Percentiles rank a stretch among this genome's conserved stretches.
Evolutionary conservation across 2,888 invertebrate species (phyloP).

Genomic region (Subacronicta megacephala): DNA sequence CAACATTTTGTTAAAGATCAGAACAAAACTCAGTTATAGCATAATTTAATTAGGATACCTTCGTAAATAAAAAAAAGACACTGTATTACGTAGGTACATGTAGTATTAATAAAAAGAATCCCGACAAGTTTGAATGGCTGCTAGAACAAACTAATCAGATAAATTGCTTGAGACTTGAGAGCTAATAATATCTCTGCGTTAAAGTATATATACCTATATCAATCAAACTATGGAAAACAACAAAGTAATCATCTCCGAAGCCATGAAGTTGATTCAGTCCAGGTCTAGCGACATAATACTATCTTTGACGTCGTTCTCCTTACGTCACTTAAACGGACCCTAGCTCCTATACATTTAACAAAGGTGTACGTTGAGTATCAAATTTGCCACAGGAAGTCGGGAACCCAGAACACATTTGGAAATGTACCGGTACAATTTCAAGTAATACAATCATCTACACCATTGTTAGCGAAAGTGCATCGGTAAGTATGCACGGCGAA

Average conservation of each 20-base stretch:
- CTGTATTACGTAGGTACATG: too few species aligned
- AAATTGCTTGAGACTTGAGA: slow-evolving; percentile 23
- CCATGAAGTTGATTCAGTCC: slow-evolving; percentile 50
- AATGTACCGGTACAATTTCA: slow-evolving; percentile 5
- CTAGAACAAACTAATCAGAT: slow-evolving; percentile 22
- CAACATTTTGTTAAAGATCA: slow-evolving; percentile 26
- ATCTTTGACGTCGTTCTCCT: not conserved
- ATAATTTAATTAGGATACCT: too few species aligned
- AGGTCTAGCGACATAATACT: slow-evolving; percentile 17
- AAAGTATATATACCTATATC: slow-evolving; percentile 40
- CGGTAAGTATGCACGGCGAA: slow-evolving; percentile 31
- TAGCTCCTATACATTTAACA: not conserved
- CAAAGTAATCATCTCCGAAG: slow-evolving; percentile 58
- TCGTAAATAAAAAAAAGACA: too few species aligned
- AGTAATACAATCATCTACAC: slow-evolving; percentile 3
- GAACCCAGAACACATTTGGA: slow-evolving; percentile 8
- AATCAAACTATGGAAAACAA: slow-evolving; percentile 62
- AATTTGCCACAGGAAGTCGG: slow-evolving; percentile 2
- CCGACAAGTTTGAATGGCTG: slow-evolving; percentile 2
- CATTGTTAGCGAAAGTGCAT: slow-evolving; percentile 50
- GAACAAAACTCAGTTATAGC: not conserved
- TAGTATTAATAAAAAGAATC: slow-evolving; percentile 4
- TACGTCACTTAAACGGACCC: slow-evolving; percentile 3
- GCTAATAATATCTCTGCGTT: slow-evolving; percentile 36
- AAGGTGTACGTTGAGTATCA: not conserved